A percentile compares a stretch with the other conserved stretches of the same genome.
These are phyloP conservation scores for Polyodon spathula DNA, from an alignment of 2,113 vertebrate species.

Conservation along the genomic window DNA sequence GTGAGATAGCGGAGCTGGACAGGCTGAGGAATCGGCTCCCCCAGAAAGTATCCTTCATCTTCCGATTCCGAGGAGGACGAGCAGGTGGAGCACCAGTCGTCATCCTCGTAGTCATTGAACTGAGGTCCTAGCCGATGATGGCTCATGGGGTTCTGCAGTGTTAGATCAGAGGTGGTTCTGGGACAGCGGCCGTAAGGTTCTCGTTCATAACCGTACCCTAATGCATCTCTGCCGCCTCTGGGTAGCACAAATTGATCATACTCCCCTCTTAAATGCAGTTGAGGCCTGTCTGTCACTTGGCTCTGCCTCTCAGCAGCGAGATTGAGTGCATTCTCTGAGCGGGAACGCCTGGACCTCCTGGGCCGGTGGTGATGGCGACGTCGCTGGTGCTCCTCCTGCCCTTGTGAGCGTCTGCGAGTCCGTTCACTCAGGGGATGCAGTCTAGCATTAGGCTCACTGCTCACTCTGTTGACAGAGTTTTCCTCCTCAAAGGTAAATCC, in stretches of 20 bases:
- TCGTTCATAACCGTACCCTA: constrained; percentile 62
- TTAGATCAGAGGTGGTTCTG: constrained; percentile 88
- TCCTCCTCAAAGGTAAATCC: constrained; percentile 83
- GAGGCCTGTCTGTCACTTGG: constrained; percentile 67
- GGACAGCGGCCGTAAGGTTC: constrained; percentile 81
- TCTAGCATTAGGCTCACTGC: constrained; percentile 55
- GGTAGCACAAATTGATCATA: constrained; percentile 79
- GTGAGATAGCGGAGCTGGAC: constrained; percentile 85
- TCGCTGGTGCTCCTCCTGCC: constrained; percentile 60
- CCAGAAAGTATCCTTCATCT: constrained; percentile 95
- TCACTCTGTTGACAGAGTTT: constrained; percentile 60
- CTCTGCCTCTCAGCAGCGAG: constrained; percentile 72
- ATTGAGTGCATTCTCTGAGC: constrained; percentile 91
- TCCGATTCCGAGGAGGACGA: constrained; percentile 95
- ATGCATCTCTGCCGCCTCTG: constrained; percentile 63
- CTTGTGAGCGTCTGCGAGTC: constrained; percentile 55
- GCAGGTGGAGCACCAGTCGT: constrained; percentile 95
- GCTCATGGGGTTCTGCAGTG: constrained; percentile 81
- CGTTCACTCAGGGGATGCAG: constrained; percentile 80
- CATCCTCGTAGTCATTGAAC: constrained; percentile 68
- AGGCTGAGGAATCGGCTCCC: constrained; percentile 87
- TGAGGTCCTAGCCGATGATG: constrained; percentile 75
- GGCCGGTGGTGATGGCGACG: constrained; percentile 63
- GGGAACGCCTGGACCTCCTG: constrained; percentile 76
- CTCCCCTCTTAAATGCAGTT: constrained; percentile 71